Base-by-base conservation (phyloP, 2,113 vertebrate genomes). In the Pachycephala philippinensis region DNA sequence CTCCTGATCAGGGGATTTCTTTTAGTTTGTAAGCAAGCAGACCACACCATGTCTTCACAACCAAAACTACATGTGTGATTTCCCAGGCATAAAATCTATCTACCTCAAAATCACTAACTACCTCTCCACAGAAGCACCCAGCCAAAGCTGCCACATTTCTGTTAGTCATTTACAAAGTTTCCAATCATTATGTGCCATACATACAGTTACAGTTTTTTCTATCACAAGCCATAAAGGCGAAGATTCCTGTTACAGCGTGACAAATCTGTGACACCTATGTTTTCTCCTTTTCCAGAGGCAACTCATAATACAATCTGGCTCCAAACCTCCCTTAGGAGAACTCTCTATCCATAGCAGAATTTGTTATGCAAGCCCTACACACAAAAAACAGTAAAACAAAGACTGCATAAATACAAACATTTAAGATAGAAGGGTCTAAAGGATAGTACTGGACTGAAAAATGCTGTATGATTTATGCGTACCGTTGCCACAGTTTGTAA, bases 21-120 rank as follows among this genome's bases (percentile, higher is more conserved):
- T 93, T 64, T 1, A 1, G 27, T 50, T 30, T 0, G 0, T 16
- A 70, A 27, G 5, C 37, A 74, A 70, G 11, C 5, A 84, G 30
- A 56, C 2, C 20, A 26, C 40, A 50, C 23, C 1, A 2, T 7
- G 8, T 21, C 40, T 78, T 84, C 56, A 81, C 30, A 15, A 87
- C 11, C 50, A 66, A 70, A 87, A 61, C 10, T 26, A 40, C 21
- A 33, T 11, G 15, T 60, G 24, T 11, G 2, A 26, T 39, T 85
- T 82, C 21, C 13, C 64, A 84, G 31, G 18, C 30, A 26, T 57
- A 63, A 83, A 82, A 63, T 33, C 12, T 20, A 17, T 18, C 9
- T 37, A 1, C 4, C 30, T 49, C 45, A 44, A 84, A 70, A 87
- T 11, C 33, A 90, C 11, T 28, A 71, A 59, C 47, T 47, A 50